Evolutionary conservation across 2,113 vertebrate species (phyloP).

Genomic region (Poeciliopsis turrubarensis): DNA sequence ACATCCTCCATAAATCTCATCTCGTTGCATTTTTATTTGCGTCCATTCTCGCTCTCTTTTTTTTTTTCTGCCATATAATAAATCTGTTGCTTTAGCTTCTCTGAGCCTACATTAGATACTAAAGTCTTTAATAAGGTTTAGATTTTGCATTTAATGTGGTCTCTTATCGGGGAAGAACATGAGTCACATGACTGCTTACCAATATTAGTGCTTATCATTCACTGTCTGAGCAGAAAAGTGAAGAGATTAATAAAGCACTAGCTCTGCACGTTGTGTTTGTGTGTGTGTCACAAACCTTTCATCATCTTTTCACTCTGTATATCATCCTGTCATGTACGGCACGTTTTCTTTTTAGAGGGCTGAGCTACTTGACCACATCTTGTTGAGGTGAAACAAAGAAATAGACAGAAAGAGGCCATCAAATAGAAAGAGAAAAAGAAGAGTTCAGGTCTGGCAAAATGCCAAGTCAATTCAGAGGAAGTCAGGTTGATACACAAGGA

Average conservation of each 20-base stretch:
- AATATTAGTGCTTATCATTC: constrained; percentile 44
- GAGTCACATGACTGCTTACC: constrained; percentile 24
- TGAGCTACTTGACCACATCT: constrained; percentile 27
- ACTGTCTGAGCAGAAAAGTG: constrained; percentile 31
- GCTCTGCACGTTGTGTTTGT: constrained; percentile 39
- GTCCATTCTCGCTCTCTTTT: background rate
- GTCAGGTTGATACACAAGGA: constrained; percentile 68
- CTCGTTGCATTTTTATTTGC: constrained; percentile 26
- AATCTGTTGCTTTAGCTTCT: background rate
- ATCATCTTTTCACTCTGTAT: constrained; percentile 13
- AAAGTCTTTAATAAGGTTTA: background rate
- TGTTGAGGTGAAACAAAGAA: background rate
- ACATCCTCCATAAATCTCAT: constrained; percentile 20
- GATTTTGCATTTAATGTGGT: constrained; percentile 3
- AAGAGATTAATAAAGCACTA: constrained; percentile 40
- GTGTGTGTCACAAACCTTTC: constrained; percentile 26
- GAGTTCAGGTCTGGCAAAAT: constrained; percentile 34
- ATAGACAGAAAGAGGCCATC: constrained; percentile 8
- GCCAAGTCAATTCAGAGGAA: constrained; percentile 70
- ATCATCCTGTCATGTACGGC: constrained; percentile 15
- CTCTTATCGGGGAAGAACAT: background rate
- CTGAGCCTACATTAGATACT: background rate
- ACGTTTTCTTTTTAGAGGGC: constrained; percentile 2
- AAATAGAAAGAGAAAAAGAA: constrained; percentile 35
- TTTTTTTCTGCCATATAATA: background rate